Conservation (phyloP, 2,888 invertebrate species). For the Aelia acuminata region DNA sequence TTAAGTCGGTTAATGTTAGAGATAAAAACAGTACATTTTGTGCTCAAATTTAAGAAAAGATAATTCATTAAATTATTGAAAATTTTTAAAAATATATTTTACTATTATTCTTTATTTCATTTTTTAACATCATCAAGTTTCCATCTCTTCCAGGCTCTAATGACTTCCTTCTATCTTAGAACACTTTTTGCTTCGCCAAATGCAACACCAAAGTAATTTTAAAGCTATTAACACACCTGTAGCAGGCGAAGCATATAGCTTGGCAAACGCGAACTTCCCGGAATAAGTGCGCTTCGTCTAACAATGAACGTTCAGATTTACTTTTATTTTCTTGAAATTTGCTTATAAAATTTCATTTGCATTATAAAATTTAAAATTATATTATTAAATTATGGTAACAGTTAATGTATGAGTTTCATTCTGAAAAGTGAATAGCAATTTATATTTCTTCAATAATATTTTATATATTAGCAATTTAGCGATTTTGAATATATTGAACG, state of each 20-base stretch:
- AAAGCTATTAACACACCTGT: background rate
- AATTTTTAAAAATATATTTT: too few relatives aligned
- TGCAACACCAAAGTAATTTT: constrained; percentile 19
- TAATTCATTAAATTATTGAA: background rate
- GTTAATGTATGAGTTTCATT: too few relatives aligned
- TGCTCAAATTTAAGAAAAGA: background rate
- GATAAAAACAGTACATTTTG: too few relatives aligned
- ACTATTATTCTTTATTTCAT: background rate
- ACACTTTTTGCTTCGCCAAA: constrained; percentile 13
- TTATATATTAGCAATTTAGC: too few relatives aligned
- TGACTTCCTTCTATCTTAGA: background rate
- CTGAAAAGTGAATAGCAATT: too few relatives aligned
- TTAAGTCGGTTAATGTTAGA: too few relatives aligned
- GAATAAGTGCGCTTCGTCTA: background rate
- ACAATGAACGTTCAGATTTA: background rate
- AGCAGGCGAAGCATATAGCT: background rate
- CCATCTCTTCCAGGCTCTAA: background rate
- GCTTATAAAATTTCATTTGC: too few relatives aligned
- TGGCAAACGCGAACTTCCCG: background rate
- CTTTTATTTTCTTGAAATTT: too few relatives aligned
- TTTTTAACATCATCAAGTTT: constrained; percentile 12
- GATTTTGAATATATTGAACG: too few relatives aligned
- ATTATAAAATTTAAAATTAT: too few relatives aligned
- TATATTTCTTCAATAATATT: too few relatives aligned
- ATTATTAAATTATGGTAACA: too few relatives aligned